phyloP scores from a whole-genome alignment of 2,888 invertebrate genomes.

The Campoplex capitator region DNA sequence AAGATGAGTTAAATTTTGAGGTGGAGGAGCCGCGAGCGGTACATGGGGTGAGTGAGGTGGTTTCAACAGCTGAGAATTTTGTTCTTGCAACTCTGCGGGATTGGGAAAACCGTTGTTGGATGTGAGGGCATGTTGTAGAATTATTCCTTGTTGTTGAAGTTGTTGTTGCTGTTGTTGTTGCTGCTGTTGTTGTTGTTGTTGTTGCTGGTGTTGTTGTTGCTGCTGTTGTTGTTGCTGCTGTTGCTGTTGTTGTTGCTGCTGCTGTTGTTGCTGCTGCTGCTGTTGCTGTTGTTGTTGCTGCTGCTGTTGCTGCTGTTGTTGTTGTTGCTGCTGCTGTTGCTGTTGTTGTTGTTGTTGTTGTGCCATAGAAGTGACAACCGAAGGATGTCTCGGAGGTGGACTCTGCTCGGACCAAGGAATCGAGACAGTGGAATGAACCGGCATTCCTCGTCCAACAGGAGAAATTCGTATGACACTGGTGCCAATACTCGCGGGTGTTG shows the following conservation, averaged over 20 bases:
- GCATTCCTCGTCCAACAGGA: slow-evolving; percentile 86
- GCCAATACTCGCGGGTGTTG: slow-evolving; percentile 83
- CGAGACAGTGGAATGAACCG: slow-evolving; percentile 75
- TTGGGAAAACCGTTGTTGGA: slow-evolving; percentile 80
- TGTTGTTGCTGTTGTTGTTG: slow-evolving; percentile 79
- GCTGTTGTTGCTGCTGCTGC: slow-evolving; percentile 80
- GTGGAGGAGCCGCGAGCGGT: slow-evolving; percentile 75
- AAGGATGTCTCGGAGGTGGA: slow-evolving; percentile 81
- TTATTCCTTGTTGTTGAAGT: slow-evolving; percentile 82
- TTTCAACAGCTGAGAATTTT: slow-evolving; percentile 77
- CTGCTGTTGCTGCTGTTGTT: slow-evolving; percentile 77
- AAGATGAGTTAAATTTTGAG: slow-evolving; percentile 78
- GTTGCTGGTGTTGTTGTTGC: slow-evolving; percentile 79
- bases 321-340: slow-evolving; percentile 80
- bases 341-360: slow-evolving; percentile 80
- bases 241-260: slow-evolving; percentile 74
- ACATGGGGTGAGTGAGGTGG: slow-evolving; percentile 80
- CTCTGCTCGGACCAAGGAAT: slow-evolving; percentile 81
- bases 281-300: slow-evolving; percentile 81
- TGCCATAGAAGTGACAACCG: slow-evolving; percentile 82
- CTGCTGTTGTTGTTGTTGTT: slow-evolving; percentile 79
- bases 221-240: slow-evolving; percentile 79
- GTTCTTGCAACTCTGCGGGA: slow-evolving; percentile 79
- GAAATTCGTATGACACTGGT: slow-evolving; percentile 95
- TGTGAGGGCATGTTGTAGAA: slow-evolving; percentile 85